Conservation (phyloP, 2,113 vertebrate species). For the Rhegmatorhina hoffmannsi region DNA sequence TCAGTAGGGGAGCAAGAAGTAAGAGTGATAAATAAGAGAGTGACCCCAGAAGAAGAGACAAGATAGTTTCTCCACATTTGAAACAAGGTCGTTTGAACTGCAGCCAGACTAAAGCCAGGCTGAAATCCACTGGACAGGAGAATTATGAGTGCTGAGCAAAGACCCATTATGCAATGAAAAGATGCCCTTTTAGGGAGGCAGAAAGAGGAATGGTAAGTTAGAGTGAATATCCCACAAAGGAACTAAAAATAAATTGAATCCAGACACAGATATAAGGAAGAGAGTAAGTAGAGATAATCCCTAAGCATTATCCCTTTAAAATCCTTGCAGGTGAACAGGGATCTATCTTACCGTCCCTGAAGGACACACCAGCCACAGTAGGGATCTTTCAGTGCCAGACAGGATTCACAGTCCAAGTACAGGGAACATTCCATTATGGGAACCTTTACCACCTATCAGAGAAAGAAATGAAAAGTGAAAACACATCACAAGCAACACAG, state of each 20-base stretch:
- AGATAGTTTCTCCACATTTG: not conserved
- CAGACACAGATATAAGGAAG: not conserved
- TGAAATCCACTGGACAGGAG: not conserved
- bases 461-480: not conserved
- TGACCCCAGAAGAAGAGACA: not conserved
- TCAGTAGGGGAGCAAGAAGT: not conserved
- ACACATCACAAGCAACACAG: not conserved
- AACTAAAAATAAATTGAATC: not conserved
- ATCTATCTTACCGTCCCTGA: conserved; percentile 87
- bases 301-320: not conserved
- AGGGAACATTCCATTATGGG: conserved; percentile 90
- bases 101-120: not conserved
- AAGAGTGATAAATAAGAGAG: not conserved
- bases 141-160: fast-evolving
- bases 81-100: not conserved
- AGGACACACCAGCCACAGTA: conserved; percentile 99
- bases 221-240: not conserved
- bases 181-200: not conserved
- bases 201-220: not conserved
- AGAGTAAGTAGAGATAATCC: not conserved
- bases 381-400: conserved; percentile 87
- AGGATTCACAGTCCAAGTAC: conserved; percentile 87
- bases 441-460: conserved; percentile 86
- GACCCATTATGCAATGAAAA: not conserved
- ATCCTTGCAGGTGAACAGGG: not conserved